These are phyloP conservation scores for Andrena cerasifolii DNA, from an alignment of 1,140 invertebrate species.

Conservation along the genomic window DNA sequence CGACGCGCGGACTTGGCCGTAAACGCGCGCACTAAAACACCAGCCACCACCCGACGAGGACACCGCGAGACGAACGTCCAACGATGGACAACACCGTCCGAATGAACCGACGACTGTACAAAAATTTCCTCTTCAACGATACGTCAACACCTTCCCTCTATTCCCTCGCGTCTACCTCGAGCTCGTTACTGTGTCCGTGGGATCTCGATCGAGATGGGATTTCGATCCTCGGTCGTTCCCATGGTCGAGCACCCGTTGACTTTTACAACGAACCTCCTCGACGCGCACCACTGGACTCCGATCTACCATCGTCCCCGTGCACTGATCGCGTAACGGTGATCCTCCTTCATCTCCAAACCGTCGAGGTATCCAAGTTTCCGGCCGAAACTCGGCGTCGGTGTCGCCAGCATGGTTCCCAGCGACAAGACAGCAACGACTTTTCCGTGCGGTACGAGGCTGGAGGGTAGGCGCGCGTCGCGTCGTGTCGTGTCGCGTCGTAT, in stretches of 20 bases:
- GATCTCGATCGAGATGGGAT: constrained; percentile 8
- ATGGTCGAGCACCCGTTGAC: no score
- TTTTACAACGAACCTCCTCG: no score
- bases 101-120: neutral
- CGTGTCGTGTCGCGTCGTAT: neutral
- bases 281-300: neutral
- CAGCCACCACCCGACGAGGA: constrained; percentile 35
- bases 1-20: neutral
- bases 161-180: neutral
- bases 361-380: neutral
- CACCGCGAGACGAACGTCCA: neutral
- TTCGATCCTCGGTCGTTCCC: no score
- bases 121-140: neutral
- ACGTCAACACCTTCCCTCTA: neutral
- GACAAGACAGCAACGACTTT: constrained; percentile 7
- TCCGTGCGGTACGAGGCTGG: neutral
- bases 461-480: neutral
- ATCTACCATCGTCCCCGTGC: constrained; percentile 4
- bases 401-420: constrained; percentile 35
- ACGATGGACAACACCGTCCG: constrained; percentile 1
- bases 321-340: constrained; percentile 12
- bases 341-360: neutral
- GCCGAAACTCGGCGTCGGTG: neutral
- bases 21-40: constrained; percentile 51
- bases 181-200: constrained; percentile 23